Evolutionary conservation across 64 coral and sea anemone genomes (phyloP), one percentile per base, ranked within the genome.

Genomic region (Actinia equina): DNA sequence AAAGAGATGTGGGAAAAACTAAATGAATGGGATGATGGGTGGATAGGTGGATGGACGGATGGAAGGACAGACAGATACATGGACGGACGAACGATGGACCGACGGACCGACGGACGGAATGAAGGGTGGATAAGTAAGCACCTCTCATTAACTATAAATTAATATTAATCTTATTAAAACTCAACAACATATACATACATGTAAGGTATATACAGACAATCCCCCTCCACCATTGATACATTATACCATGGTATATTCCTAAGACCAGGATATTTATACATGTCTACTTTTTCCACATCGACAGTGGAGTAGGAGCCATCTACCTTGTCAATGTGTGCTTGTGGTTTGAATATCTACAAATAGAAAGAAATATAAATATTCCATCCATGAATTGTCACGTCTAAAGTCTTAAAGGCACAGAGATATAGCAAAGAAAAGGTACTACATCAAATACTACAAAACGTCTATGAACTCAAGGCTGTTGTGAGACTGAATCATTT

Each of bases 261-360:
- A 25, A 98, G 60, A 9, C 96, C 96, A 82, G 96, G 90, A 52
- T 87, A 98, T 46, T 98, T 98, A 63, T 98, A 85, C 90, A 98
- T 94, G 64, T 98, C 96, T 15, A 98, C 96, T 79, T 88, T 95
- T 62, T 98, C 96, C 23, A 98, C 96, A 86, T 98, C 96, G 51
- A 98, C 96, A 64, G 56, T 45, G 11, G 93, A 98, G 55, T 88
- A 95, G 17, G 88, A 91, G 23, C 93, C 96, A 56, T 98, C 86
- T 26, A 85, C 42, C 44, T 64, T 98, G 65, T 98, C 96, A 91
- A 98, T 93, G 25, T 98, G 89, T 14, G 93, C 91, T 62, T 92
- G 86, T 15, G 70, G 49, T 81, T 80, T 87, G 61, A 52, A 83
- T 81, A 79, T 88, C 93, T 95, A 79, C 58, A 59, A 26, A 83